Evolutionary conservation across 92 coral and sea anemone genomes (phyloP).

Genomic region (Epizoanthus ramosus): DNA sequence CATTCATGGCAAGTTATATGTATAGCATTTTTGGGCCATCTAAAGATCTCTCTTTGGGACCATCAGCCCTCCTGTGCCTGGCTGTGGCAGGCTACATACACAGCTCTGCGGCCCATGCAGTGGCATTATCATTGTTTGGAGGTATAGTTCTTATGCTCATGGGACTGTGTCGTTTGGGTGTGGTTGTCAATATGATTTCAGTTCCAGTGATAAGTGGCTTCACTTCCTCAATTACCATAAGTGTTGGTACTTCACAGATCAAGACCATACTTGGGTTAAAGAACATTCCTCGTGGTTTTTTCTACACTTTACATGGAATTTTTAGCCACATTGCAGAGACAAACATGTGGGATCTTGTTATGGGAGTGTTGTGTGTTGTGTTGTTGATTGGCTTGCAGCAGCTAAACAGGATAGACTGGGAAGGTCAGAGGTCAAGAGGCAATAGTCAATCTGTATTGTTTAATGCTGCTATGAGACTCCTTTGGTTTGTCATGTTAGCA

Average conservation of each 20-base stretch:
- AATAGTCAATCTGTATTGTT: constrained; percentile 31
- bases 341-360: constrained; percentile 47
- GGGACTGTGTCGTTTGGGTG: constrained; percentile 52
- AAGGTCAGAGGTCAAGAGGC: constrained; percentile 15
- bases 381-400: constrained; percentile 31
- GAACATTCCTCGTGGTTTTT: constrained; percentile 44
- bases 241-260: constrained; percentile 47
- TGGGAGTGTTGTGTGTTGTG: constrained; percentile 40
- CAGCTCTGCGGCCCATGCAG: constrained; percentile 39
- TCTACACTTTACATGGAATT: constrained; percentile 38
- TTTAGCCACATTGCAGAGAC: constrained; percentile 38
- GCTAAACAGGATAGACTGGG: constrained; percentile 36
- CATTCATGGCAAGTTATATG: constrained; percentile 45
- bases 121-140: constrained; percentile 43
- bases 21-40: constrained; percentile 49
- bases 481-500: constrained; percentile 45
- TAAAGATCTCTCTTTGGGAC: constrained; percentile 48
- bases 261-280: constrained; percentile 42
- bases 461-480: constrained; percentile 20
- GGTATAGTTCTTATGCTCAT: constrained; percentile 43
- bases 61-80: constrained; percentile 46
- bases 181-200: constrained; percentile 46
- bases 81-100: constrained; percentile 52
- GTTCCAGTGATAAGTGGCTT: constrained; percentile 56
- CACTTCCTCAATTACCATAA: constrained; percentile 54